A percentile compares a stretch with the other conserved stretches of the same genome.
These are phyloP conservation scores for Acronicta psi DNA, from an alignment of 2,888 invertebrate species.

Conservation along the genomic window DNA sequence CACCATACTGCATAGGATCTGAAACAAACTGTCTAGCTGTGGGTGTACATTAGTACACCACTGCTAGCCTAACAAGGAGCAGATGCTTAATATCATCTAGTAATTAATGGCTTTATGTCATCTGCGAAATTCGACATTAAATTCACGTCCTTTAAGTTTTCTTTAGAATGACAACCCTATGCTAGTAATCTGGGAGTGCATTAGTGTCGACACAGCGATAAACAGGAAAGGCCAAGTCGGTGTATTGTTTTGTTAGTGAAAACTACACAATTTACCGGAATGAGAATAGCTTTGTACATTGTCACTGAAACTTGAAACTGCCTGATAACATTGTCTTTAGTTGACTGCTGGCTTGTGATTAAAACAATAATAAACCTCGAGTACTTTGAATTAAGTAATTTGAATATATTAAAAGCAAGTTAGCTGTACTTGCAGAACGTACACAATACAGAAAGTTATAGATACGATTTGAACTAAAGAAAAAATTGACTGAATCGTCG, in stretches of 20 bases:
- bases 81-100: too few relatives aligned
- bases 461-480: too few relatives aligned
- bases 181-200: slow-evolving; percentile 52
- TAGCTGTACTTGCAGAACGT: too few relatives aligned
- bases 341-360: not conserved
- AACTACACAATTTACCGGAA: slow-evolving; percentile 19
- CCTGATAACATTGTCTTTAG: slow-evolving; percentile 3
- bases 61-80: too few relatives aligned
- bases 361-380: not conserved
- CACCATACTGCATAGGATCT: too few relatives aligned
- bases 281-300: slow-evolving; percentile 8
- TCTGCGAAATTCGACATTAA: not conserved
- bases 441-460: too few relatives aligned
- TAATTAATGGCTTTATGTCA: too few relatives aligned
- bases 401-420: too few relatives aligned
- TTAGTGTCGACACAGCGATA: slow-evolving; percentile 50
- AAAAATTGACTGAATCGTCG: too few relatives aligned
- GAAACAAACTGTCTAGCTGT: too few relatives aligned
- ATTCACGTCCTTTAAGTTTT: not conserved
- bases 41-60: too few relatives aligned
- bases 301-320: slow-evolving; percentile 12
- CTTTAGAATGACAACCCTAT: slow-evolving; percentile 27
- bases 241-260: slow-evolving; percentile 34
- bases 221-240: slow-evolving; percentile 42
- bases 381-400: not conserved